phyloP scores from a whole-genome alignment of 2,888 invertebrate genomes.

The Eretmocerus hayati region DNA sequence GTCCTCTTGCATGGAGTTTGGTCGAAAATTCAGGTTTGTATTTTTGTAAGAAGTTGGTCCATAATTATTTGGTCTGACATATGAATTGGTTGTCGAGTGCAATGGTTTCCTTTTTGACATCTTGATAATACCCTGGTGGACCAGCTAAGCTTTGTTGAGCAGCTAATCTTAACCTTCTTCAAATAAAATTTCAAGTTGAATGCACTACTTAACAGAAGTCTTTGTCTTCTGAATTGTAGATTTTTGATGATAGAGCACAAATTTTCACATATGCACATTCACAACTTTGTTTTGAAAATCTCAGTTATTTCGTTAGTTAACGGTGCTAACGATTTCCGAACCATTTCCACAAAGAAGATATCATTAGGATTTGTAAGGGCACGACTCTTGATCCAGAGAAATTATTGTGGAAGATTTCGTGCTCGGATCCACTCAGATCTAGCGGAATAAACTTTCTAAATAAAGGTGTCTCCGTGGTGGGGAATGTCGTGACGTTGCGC shows the following conservation, averaged over 20 bases:
- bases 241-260: slow-evolving; percentile 2
- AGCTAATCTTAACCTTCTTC: slow-evolving; percentile 8
- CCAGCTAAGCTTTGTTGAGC: too few species aligned
- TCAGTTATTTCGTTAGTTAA: too few species aligned
- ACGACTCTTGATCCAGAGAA: too few species aligned
- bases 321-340: too few species aligned
- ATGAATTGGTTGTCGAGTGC: background rate
- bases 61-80: slow-evolving; percentile 7
- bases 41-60: slow-evolving; percentile 2
- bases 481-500: too few species aligned
- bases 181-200: background rate
- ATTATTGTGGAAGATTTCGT: too few species aligned
- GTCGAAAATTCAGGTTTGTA: slow-evolving; percentile 53
- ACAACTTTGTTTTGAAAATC: background rate
- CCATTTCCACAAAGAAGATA: too few species aligned
- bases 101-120: slow-evolving; percentile 19
- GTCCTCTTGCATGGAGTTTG: slow-evolving; percentile 46
- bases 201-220: too few species aligned
- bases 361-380: too few species aligned
- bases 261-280: background rate
- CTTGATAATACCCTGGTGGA: background rate
- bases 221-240: slow-evolving; percentile 7
- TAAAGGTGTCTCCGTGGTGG: background rate
- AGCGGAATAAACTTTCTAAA: background rate
- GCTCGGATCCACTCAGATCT: too few species aligned